A percentile compares a stretch with the other conserved stretches of the same genome.
Evolutionary conservation across 2,113 vertebrate genomes (phyloP).

Genomic region (Hemicordylus capensis): DNA sequence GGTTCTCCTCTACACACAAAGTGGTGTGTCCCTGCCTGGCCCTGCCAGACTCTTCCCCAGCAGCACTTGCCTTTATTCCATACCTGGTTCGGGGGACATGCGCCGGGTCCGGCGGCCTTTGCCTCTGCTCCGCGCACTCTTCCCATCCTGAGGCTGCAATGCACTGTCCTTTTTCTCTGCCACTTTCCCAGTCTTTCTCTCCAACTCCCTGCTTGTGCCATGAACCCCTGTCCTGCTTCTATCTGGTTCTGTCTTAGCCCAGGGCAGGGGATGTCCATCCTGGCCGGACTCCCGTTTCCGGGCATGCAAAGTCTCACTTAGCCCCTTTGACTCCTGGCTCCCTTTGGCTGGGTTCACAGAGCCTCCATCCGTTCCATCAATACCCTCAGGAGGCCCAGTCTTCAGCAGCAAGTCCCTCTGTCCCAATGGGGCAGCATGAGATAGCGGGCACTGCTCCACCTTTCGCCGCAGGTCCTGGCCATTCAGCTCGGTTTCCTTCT

Average conservation of each 20-base stretch:
- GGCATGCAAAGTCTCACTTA: constrained; percentile 41
- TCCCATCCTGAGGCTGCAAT: constrained; percentile 76
- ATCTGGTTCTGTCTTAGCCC: constrained; percentile 71
- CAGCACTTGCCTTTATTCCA: constrained; percentile 10
- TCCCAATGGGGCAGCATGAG: constrained; percentile 30
- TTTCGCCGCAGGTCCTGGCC: constrained; percentile 61
- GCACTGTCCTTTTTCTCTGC: constrained; percentile 75
- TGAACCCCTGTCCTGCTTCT: constrained; percentile 77
- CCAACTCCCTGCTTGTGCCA: constrained; percentile 61
- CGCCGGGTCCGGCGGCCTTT: constrained; percentile 87
- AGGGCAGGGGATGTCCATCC: constrained; percentile 75
- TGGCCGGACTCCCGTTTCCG: constrained; percentile 51
- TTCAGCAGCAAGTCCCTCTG: neutral
- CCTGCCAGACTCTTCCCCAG: neutral
- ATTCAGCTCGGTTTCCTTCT: constrained; percentile 64
- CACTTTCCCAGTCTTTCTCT: constrained; percentile 73
- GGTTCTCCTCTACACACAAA: neutral
- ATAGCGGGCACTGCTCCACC: constrained; percentile 56
- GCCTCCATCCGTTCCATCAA: neutral
- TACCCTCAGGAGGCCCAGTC: rapidly evolving
- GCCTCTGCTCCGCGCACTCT: constrained; percentile 82
- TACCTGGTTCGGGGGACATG: constrained; percentile 91
- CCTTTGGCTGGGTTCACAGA: constrained; percentile 54
- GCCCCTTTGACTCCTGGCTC: constrained; percentile 55
- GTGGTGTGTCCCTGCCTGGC: neutral